A percentile compares a stretch with the other conserved stretches of the same genome.
phyloP scores from a whole-genome alignment of 2,113 vertebrate genomes.

The Caranx melampygus region DNA sequence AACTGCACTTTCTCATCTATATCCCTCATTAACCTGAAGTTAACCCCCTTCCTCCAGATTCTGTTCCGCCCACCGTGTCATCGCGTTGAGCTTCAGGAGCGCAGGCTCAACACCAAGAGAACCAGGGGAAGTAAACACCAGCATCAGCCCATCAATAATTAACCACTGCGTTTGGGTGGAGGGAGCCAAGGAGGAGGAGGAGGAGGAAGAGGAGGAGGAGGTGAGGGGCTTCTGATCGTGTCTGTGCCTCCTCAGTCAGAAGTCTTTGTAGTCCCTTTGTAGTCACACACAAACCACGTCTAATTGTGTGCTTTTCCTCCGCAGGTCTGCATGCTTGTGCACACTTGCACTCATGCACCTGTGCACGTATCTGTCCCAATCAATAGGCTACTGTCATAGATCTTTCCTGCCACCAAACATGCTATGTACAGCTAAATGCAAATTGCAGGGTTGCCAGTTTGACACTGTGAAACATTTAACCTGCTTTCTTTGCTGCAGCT shows the following conservation, averaged over 20 bases:
- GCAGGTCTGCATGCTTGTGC: neutral
- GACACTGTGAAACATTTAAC: neutral
- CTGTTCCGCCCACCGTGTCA: neutral
- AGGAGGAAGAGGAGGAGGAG: slow-evolving; percentile 33
- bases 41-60: neutral
- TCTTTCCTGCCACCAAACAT: neutral
- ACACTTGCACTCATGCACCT: neutral
- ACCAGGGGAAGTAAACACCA: slow-evolving; percentile 51
- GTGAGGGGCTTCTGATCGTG: slow-evolving; percentile 6
- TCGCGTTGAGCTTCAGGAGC: neutral
- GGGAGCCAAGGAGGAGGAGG: slow-evolving; percentile 33
- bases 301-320: neutral
- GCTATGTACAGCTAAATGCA: neutral
- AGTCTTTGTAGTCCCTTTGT: slow-evolving; percentile 53
- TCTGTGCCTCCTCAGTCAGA: slow-evolving; percentile 37
- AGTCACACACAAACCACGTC: slow-evolving; percentile 20
- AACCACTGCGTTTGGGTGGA: slow-evolving; percentile 51
- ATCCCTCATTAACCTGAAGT: slow-evolving; percentile 6
- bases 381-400: neutral
- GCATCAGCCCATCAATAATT: slow-evolving; percentile 64
- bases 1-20: neutral
- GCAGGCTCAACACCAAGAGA: slow-evolving; percentile 6
- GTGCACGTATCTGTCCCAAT: neutral
- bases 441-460: too few species aligned
- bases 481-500: neutral